Conservation (phyloP, 2,113 vertebrate genomes). For the Phocoena phocoena region DNA sequence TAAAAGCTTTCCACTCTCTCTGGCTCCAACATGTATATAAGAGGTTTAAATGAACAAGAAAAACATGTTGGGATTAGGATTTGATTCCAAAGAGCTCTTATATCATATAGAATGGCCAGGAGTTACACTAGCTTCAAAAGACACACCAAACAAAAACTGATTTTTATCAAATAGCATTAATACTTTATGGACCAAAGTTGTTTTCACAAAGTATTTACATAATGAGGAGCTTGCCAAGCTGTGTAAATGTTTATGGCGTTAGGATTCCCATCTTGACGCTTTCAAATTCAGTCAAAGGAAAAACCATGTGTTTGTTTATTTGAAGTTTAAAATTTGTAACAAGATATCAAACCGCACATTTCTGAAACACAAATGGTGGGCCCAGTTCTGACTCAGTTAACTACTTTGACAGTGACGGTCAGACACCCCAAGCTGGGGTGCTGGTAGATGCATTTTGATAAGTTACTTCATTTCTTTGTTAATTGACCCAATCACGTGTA, state of each 20-base stretch:
- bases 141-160: slow-evolving; percentile 76
- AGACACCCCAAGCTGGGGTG: slow-evolving; percentile 39
- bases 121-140: slow-evolving; percentile 81
- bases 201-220: slow-evolving; percentile 77
- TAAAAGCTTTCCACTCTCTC: slow-evolving; percentile 32
- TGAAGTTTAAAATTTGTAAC: slow-evolving; percentile 57
- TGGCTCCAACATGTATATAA: slow-evolving; percentile 74
- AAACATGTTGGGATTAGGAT: slow-evolving; percentile 83
- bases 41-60: slow-evolving; percentile 78
- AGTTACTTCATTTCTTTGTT: background rate
- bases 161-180: slow-evolving; percentile 80
- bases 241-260: slow-evolving; percentile 67
- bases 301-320: slow-evolving; percentile 50
- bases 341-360: slow-evolving; percentile 51
- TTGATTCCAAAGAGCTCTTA: slow-evolving; percentile 80
- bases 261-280: slow-evolving; percentile 59
- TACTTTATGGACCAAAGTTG: slow-evolving; percentile 57
- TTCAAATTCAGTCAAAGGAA: slow-evolving; percentile 70
- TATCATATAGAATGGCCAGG: slow-evolving; percentile 78
- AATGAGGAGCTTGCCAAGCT: slow-evolving; percentile 75
- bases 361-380: slow-evolving; percentile 31
- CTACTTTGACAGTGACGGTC: background rate
- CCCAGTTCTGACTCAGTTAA: background rate
- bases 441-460: background rate
- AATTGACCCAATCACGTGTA: background rate